Evolutionary conservation across 2,888 invertebrate genomes (phyloP), one percentile per base, ranked within the genome.

Genomic region (Notodonta ziczac): DNA sequence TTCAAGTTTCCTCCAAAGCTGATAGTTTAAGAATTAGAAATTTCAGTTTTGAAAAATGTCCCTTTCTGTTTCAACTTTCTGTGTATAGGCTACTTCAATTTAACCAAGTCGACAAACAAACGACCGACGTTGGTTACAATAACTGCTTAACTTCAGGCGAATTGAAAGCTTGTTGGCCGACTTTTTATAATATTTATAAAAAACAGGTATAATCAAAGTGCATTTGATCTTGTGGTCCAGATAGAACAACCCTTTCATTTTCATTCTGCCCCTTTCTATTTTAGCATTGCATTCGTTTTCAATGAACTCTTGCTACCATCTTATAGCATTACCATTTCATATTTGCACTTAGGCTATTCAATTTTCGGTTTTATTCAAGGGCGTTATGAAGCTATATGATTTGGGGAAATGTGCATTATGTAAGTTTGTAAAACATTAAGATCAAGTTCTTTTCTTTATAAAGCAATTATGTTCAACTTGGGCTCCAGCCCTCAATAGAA

Each of bases 221-320:
- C 59, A 68, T 74, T 73, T 64, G 63, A 69, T 76, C 68, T 70
- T 69, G 71, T 77, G 74, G 83, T 84, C 81, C 83, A 84, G 83
- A 84, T 83, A 89, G 84, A 91, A 88, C 86, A 81, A 81, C 84
- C 88, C 79, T 87, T 90, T 87, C 84, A 89, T 83, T 76, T 65
- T 78, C 74, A 87, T 91, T 93, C 82, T 84, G 84, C 87, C 88
- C 89, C 86, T 88, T 87, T 84, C 83, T 85, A 78, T 80, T 80
- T 83, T 80, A 73, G 72, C 74, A 80, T 80, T 89, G 90, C 91
- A 88, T 89, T 89, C 87, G 84, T 84, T 90, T 90, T 91, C 88
- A 91, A 92, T 91, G 79, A 88, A 88, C 84, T 90, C 79, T 86
- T 84, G 77, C 82, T 70, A 83, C 83, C 78, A 82, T 83, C 81